A percentile compares a stretch with the other conserved stretches of the same genome.
Conservation (phyloP, 2,797 vertebrate species). For the Schizopygopsis pylzovi region DNA sequence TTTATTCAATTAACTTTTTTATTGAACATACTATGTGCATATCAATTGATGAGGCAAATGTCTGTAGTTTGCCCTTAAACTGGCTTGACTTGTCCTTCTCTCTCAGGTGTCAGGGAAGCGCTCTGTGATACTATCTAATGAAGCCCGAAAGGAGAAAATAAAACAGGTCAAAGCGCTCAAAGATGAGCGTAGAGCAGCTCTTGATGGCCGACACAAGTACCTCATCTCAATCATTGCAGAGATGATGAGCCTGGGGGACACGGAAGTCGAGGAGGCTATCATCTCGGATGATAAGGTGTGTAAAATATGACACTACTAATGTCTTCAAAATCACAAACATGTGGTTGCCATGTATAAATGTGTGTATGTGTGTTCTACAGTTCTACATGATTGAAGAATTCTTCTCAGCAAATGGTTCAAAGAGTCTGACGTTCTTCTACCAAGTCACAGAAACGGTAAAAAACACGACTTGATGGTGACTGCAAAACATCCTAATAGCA, state of each 20-base stretch:
- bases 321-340: neutral
- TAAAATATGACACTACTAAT: neutral
- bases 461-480: neutral
- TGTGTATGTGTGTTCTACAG: constrained; percentile 62
- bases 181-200: constrained; percentile 77
- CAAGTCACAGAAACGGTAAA: constrained; percentile 76
- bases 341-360: neutral
- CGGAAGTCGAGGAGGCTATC: constrained; percentile 79
- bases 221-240: constrained; percentile 78
- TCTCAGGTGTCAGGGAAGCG: constrained; percentile 74
- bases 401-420: constrained; percentile 78
- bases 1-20: neutral
- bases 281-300: constrained; percentile 81
- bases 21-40: neutral
- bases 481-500: neutral
- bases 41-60: neutral
- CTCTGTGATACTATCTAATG: constrained; percentile 72
- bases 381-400: constrained; percentile 82
- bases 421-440: constrained; percentile 83
- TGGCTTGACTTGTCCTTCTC: neutral
- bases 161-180: constrained; percentile 75
- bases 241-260: constrained; percentile 68
- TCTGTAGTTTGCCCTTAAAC: neutral
- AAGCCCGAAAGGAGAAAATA: constrained; percentile 75
- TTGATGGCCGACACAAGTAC: constrained; percentile 81